phyloP scores from a whole-genome alignment of 1,140 invertebrate species.

The Lordiphosa clarofinis region DNA sequence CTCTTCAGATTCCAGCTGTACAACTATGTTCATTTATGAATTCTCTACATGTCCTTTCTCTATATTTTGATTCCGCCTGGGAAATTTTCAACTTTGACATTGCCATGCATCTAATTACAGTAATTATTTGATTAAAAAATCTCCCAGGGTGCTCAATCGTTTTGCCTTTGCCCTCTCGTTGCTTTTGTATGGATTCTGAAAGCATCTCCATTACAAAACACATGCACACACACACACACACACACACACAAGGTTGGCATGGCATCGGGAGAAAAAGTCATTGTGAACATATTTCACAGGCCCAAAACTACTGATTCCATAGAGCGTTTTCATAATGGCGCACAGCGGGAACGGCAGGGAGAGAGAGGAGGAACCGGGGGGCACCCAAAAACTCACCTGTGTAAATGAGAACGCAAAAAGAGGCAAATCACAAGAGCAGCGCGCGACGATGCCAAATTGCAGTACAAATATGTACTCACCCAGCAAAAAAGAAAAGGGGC shows the following conservation, averaged over 20 bases:
- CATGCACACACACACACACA: constrained; percentile 15
- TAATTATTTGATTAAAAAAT: constrained; percentile 76
- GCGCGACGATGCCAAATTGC: constrained; percentile 72
- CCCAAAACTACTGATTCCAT: constrained; percentile 38
- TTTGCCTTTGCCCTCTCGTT: constrained; percentile 23
- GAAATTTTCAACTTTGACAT: constrained; percentile 44
- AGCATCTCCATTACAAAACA: constrained; percentile 43
- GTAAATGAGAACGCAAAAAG: constrained; percentile 75
- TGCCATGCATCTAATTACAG: constrained; percentile 63
- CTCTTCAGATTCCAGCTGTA: neutral
- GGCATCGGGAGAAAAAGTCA: constrained; percentile 33
- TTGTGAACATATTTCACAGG: constrained; percentile 50
- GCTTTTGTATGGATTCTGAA: neutral
- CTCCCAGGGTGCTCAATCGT: constrained; percentile 62
- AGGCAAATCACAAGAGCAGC: constrained; percentile 72
- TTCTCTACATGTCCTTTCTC: constrained; percentile 9
- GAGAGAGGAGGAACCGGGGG: constrained; percentile 12
- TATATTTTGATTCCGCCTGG: constrained; percentile 23
- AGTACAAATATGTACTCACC: constrained; percentile 70
- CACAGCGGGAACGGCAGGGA: constrained; percentile 41
- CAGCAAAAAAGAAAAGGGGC: neutral
- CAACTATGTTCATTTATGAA: constrained; percentile 10
- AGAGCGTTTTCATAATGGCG: constrained; percentile 51
- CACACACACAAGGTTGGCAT: constrained; percentile 27
- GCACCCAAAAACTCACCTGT: constrained; percentile 60